Base-by-base conservation (phyloP, 2,888 invertebrate species). In the Criorhina ranunculi region DNA sequence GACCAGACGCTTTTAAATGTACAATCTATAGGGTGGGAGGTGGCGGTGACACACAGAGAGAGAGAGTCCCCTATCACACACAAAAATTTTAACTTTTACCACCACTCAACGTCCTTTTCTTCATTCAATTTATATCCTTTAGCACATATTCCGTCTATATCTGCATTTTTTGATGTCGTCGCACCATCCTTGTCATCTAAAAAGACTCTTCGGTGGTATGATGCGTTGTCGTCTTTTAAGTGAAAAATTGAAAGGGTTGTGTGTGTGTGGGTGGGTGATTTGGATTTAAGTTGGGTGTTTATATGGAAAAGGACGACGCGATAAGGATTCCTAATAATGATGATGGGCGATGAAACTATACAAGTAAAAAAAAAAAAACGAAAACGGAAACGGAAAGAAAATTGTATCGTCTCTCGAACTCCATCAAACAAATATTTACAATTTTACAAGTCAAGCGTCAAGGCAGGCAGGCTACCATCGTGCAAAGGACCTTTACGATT, bases 1-100 rank as follows among this genome's bases (percentile, higher is more conserved):
- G 91, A 90, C 91, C 91, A 91, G 91, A 91, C 91, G 91, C 91
- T 91, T 91, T 91, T 91, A 90, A 82, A 72, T 82, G 82, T 80
- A 66, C 85, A 85, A 85, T 85, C 80, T 85, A 8, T 46, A 29
- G 80, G 80, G 80, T 66, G 80, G n/a, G n/a, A n/a, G n/a, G n/a
- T n/a, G n/a, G n/a, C n/a, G n/a, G n/a, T n/a, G n/a, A n/a, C n/a
- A n/a, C n/a, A n/a, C n/a, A n/a, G n/a, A n/a, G n/a, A n/a, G 46
- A 80, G 85, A 24, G 24, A 24, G n/a, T n/a, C n/a, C 70, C 80
- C 80, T 85, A 85, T 85, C 80, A 76, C 62, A 80, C 66, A 80
- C 70, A 85, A 80, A 80, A 85, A 66, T 76, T 75, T 85, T 66
- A 85, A 85, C 80, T 85, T 70, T 66, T 69, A 62, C 31, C 53